Percentiles rank a stretch among this genome's conserved stretches.
These are phyloP conservation scores for Premnoplex brunnescens DNA, from an alignment of 2,797 vertebrate genomes.

Conservation along the genomic window DNA sequence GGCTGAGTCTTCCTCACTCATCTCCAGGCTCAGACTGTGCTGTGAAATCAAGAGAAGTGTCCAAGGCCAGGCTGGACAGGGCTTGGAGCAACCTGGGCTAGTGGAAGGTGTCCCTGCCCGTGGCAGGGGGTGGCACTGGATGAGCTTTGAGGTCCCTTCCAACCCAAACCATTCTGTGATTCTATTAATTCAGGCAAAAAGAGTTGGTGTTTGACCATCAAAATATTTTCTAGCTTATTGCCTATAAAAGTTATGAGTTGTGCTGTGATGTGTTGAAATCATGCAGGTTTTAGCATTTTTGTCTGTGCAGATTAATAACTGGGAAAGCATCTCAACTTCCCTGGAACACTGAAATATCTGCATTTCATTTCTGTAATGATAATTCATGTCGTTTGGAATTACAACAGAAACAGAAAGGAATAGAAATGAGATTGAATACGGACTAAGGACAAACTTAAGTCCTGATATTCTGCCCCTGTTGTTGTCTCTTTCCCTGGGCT, in stretches of 20 bases:
- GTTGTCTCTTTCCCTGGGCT: neutral
- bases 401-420: neutral
- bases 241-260: neutral
- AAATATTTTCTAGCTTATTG: neutral
- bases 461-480: neutral
- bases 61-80: neutral
- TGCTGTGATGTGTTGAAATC: neutral
- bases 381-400: neutral
- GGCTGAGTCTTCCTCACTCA: no score
- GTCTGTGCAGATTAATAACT: neutral
- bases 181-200: neutral
- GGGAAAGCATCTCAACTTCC: neutral
- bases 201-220: neutral
- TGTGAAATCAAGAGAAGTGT: neutral
- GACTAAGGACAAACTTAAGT: neutral
- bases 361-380: neutral
- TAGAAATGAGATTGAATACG: neutral
- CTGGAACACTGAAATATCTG: neutral
- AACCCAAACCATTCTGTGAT: neutral
- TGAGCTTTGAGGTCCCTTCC: neutral
- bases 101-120: neutral
- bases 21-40: no score
- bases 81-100: neutral
- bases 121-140: rapidly evolving
- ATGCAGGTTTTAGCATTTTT: neutral